A percentile compares a stretch with the other conserved stretches of the same genome.
phyloP scores from a whole-genome alignment of 2,888 invertebrate species.

The Cheilosia variabilis region DNA sequence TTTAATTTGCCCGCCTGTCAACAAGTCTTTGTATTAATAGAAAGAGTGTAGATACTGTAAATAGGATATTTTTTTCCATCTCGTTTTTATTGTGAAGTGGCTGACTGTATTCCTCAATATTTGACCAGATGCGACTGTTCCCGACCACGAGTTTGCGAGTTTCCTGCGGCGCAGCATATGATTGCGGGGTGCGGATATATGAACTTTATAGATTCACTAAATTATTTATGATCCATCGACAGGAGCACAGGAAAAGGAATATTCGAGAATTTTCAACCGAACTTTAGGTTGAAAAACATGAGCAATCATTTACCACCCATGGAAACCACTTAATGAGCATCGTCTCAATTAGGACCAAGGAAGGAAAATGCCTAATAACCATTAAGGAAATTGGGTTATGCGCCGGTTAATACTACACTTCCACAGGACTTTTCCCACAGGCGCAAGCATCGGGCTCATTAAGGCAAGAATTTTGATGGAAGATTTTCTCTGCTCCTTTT shows the following conservation, averaged over 20 bases:
- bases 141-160: slow-evolving; percentile 44
- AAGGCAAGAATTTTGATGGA: slow-evolving; percentile 71
- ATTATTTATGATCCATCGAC: slow-evolving; percentile 80
- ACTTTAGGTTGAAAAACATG: slow-evolving; percentile 30
- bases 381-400: slow-evolving; percentile 83
- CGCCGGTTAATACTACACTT: slow-evolving; percentile 41
- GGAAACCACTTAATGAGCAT: slow-evolving; percentile 81
- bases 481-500: slow-evolving; percentile 44
- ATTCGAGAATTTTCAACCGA: slow-evolving; percentile 25
- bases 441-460: slow-evolving; percentile 55
- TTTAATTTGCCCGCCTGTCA: slow-evolving; percentile 72
- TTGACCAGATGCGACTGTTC: slow-evolving; percentile 77
- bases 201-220: slow-evolving; percentile 77
- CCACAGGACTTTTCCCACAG: slow-evolving; percentile 18
- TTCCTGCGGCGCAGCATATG: slow-evolving; percentile 62
- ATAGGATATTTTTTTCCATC: slow-evolving; percentile 64
- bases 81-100: slow-evolving; percentile 34
- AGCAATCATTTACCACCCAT: slow-evolving; percentile 39
- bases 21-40: slow-evolving; percentile 71
- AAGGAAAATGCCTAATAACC: slow-evolving; percentile 81
- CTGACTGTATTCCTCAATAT: slow-evolving; percentile 73
- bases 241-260: slow-evolving; percentile 41
- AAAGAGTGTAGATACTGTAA: slow-evolving; percentile 56
- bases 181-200: slow-evolving; percentile 40
- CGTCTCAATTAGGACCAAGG: slow-evolving; percentile 81